Evolutionary conservation across 1,140 invertebrate genomes (phyloP).

Genomic region (Achroia grisella): DNA sequence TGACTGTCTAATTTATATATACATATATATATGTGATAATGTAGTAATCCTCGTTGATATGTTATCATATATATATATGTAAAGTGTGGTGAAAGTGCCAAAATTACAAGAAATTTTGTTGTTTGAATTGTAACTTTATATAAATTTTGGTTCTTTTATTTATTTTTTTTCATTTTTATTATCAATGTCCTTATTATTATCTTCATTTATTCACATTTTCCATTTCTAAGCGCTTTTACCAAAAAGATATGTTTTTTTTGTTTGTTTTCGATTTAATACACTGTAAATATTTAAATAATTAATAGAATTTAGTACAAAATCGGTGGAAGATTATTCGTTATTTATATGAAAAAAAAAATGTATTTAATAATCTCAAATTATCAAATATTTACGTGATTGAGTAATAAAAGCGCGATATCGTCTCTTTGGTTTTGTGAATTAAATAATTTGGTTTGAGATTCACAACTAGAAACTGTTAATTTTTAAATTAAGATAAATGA

Average conservation of each 20-base stretch:
- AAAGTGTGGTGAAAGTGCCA: slow-evolving; percentile 56
- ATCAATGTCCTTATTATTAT: no score
- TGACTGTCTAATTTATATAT: no score
- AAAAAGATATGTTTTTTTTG: slow-evolving; percentile 38
- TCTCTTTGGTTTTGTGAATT: no score
- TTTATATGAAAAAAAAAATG: slow-evolving; percentile 26
- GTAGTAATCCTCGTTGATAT: no score
- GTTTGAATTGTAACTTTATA: slow-evolving; percentile 3
- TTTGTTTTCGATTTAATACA: slow-evolving; percentile 18
- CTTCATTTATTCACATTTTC: no score
- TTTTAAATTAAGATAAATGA: no score
- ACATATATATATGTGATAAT: no score
- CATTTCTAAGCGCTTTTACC: slow-evolving; percentile 54
- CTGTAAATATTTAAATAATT: slow-evolving; percentile 1
- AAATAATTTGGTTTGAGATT: no score
- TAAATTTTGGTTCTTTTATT: no score
- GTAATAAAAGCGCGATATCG: no score
- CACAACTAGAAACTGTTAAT: no score
- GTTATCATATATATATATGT: slow-evolving; percentile 28
- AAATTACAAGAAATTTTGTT: slow-evolving; percentile 38
- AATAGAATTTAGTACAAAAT: slow-evolving; percentile 67
- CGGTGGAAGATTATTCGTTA: slow-evolving; percentile 54
- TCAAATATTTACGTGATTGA: not conserved
- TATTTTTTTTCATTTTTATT: no score
- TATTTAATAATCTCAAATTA: slow-evolving; percentile 14